Conservation (phyloP, 2,113 vertebrate genomes). For the Brachyhypopomus gauderio region DNA sequence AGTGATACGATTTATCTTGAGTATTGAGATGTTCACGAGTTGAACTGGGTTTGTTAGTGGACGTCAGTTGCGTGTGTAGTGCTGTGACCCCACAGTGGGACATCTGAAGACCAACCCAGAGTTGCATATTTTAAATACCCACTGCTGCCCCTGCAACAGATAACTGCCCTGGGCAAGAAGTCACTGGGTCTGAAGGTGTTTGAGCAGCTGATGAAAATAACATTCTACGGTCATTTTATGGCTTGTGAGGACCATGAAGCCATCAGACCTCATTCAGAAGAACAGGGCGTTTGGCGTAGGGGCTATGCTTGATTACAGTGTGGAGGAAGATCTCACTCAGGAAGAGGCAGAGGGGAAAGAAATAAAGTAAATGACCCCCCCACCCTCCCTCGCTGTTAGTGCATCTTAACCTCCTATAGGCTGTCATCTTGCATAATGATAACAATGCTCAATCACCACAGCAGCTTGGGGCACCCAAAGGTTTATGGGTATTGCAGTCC, state of each 20-base stretch:
- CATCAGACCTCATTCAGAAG: conserved; percentile 82
- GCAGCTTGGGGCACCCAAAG: not conserved
- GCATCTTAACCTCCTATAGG: not conserved
- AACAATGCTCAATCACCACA: not conserved
- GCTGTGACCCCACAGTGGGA: not conserved
- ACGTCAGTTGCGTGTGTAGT: not conserved
- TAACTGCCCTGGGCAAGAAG: conserved; percentile 74
- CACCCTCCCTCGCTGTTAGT: no score
- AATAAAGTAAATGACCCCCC: conserved; percentile 70
- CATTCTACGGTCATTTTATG: conserved; percentile 94
- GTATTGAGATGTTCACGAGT: no score
- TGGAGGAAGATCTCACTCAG: conserved; percentile 84
- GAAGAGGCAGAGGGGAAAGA: conserved; percentile 71
- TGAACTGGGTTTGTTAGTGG: no score
- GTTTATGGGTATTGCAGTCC: not conserved
- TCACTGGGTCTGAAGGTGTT: conserved; percentile 82
- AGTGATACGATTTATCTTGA: no score
- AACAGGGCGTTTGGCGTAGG: conserved; percentile 85
- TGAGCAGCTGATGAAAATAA: conserved; percentile 87
- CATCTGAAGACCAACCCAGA: not conserved
- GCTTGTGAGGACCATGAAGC: conserved; percentile 87
- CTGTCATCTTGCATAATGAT: not conserved
- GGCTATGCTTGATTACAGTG: conserved; percentile 86
- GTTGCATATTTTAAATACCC: not conserved
- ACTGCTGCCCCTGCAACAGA: conserved; percentile 61